Evolutionary conservation across 2,888 invertebrate genomes (phyloP), one percentile per base, ranked within the genome.

Genomic region (Thera britannica): DNA sequence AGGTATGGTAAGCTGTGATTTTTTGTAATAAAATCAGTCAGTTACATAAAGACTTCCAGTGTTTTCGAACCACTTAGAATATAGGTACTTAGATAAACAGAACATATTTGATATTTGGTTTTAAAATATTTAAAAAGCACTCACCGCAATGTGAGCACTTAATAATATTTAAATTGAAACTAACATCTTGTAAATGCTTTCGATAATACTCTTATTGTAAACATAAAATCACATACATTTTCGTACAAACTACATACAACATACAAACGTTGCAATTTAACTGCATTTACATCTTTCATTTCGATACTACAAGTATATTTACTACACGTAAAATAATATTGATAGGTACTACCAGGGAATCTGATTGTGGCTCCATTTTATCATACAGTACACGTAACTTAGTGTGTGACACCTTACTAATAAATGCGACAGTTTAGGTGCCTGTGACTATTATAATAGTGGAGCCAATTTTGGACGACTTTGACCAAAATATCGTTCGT

Each of bases 101-200:
- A 38, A 38, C 3, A 5, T 38, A 41, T 38, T 56, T 56, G 8
- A 54, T 44, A 52, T 54, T 58, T 58, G 36, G 46, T 35, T 51
- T 46, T 64, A 36, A 36, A 58, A 41, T 3, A 52, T 41, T 44
- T 46, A 23, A 23, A 23, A 23, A 23, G 23, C 23, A 46, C 9
- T 46, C 12, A 54, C 35, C 51, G 52, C 23, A 52, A 23, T 44
- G 44, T 52, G 58, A 58, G 58, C 52, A 58, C 44, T 58, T 57
- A 54, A 58, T 58, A 23, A 49, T 8, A 44, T 12, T 12, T 9
- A 3, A 41, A 9, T 46, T 3, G 23, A 35, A 67, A 67, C 63
- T 71, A 70, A 70, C 46, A 70, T 55, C 12, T 48, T 44, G 60
- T 73, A 75, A 75, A 75, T 75, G 73, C 75, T 72, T 64, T 58